A percentile compares a stretch with the other conserved stretches of the same genome.
Conservation (phyloP, 2,888 invertebrate species). For the Conomelus anceps region DNA sequence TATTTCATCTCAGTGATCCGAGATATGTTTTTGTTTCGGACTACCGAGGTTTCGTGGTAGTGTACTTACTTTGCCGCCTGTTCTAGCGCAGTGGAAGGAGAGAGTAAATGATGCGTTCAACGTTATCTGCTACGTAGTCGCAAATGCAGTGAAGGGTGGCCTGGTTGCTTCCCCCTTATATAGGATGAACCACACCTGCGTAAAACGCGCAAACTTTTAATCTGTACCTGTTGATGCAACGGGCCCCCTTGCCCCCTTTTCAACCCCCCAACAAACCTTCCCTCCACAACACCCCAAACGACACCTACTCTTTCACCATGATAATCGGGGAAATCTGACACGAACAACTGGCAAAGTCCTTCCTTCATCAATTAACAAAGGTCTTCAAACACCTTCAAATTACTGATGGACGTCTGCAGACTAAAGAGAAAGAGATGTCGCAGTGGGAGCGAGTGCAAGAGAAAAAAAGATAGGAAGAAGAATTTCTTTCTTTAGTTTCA, state of each 20-base stretch:
- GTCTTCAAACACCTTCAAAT: not conserved
- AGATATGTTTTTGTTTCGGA: not conserved
- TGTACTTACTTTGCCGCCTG: not conserved
- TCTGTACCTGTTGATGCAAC: not conserved
- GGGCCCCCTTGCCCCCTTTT: not conserved
- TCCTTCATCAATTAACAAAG: not conserved
- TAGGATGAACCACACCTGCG: not conserved
- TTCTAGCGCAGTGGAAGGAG: not conserved
- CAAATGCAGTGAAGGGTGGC: not conserved
- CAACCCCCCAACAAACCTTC: not conserved
- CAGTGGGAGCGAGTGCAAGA: not conserved
- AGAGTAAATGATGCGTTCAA: not conserved
- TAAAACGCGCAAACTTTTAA: not conserved
- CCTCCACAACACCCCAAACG: not conserved
- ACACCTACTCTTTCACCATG: not conserved
- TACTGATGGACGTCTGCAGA: not conserved
- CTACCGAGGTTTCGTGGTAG: not conserved
- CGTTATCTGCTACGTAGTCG: not conserved
- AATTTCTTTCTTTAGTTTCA: not conserved
- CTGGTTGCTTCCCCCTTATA: not conserved
- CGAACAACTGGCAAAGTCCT: not conserved
- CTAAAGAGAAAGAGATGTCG: too few species aligned
- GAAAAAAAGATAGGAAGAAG: not conserved
- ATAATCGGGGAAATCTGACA: not conserved
- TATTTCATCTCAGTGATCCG: not conserved